These are phyloP conservation scores for Triops longicaudatus DNA, from an alignment of 1,140 invertebrate genomes.

Conservation along the genomic window DNA sequence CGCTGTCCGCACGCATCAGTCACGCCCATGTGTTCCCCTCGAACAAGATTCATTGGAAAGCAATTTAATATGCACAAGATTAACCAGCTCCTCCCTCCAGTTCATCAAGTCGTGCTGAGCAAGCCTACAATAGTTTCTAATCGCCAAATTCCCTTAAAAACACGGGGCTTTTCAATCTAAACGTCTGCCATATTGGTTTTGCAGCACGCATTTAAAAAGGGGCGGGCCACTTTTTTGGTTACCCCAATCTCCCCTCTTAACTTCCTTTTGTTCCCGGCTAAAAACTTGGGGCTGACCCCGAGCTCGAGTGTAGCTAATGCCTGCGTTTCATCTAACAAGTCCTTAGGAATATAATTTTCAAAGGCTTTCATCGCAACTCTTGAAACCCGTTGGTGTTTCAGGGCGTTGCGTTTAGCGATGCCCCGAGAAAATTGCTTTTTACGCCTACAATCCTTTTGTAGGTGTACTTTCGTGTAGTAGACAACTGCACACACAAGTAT, in stretches of 20 bases:
- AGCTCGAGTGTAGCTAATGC: conserved; percentile 4
- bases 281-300: not conserved
- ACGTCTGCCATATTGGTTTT: not conserved
- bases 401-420: not conserved
- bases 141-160: not conserved
- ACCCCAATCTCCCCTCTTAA: not conserved
- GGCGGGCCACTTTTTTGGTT: not conserved
- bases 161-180: not conserved
- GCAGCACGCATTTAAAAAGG: not conserved
- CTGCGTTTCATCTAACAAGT: not conserved
- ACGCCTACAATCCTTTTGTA: not conserved
- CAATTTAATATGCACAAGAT: not conserved
- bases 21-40: not conserved
- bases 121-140: not conserved
- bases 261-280: not conserved
- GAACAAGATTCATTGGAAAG: conserved; percentile 12
- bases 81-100: not conserved
- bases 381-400: not conserved
- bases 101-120: not conserved
- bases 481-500: not conserved
- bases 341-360: not conserved
- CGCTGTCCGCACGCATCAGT: not conserved
- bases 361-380: not conserved
- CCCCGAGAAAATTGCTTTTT: not conserved
- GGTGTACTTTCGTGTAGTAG: too few relatives aligned